These are phyloP conservation scores for Physeter macrocephalus DNA, from an alignment of 2,113 vertebrate genomes.

Conservation along the genomic window DNA sequence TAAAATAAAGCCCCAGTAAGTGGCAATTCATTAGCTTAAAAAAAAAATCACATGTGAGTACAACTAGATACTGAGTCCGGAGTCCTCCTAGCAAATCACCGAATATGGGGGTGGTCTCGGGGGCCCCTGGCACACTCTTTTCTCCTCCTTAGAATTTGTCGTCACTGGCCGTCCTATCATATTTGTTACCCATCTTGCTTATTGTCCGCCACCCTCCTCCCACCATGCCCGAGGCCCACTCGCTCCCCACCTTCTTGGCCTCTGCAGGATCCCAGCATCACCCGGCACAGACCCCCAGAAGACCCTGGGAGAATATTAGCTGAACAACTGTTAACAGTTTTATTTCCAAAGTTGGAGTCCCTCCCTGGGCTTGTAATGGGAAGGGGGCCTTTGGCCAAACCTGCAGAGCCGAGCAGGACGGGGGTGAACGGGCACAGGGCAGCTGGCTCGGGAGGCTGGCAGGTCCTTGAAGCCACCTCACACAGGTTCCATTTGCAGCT, in stretches of 20 bases:
- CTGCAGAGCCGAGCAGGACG: not conserved
- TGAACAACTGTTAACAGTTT: constrained; percentile 29
- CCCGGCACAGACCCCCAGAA: not conserved
- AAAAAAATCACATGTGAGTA: not conserved
- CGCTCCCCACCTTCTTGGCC: not conserved
- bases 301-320: not conserved
- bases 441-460: not conserved
- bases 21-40: no score
- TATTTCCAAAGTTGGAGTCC: constrained; percentile 34
- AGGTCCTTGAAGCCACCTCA: not conserved
- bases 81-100: not conserved
- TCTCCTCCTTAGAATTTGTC: not conserved
- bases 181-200: not conserved
- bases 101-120: no score
- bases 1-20: no score
- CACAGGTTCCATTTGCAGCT: constrained; percentile 84
- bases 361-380: not conserved
- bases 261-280: not conserved
- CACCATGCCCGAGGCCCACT: accelerated
- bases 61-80: accelerated
- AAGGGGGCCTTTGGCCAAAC: not conserved
- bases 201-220: not conserved
- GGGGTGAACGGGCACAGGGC: not conserved
- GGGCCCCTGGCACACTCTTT: not conserved
- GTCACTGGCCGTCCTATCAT: not conserved